Percentiles rank a stretch among this genome's conserved stretches.
Evolutionary conservation across 53 echinoderm and acorn worm genomes (phyloP).

Genomic region (Pentamera pediparva): DNA sequence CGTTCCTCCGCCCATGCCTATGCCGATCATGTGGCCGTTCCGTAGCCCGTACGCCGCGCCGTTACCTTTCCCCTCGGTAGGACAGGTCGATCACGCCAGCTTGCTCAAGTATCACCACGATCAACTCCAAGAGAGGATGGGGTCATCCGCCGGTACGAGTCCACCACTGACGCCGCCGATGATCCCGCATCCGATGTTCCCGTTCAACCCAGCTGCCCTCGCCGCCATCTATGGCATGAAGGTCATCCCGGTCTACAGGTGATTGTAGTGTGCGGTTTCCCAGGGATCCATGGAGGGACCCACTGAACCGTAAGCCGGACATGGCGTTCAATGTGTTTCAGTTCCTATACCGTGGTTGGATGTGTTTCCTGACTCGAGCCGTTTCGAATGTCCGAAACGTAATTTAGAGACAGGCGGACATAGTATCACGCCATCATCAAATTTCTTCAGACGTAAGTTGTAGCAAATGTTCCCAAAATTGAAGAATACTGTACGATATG

Average conservation of each 20-base stretch:
- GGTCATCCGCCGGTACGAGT: neutral
- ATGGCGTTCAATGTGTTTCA: too few relatives aligned
- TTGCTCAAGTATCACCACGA: neutral
- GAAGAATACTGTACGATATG: too few relatives aligned
- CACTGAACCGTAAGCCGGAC: too few relatives aligned
- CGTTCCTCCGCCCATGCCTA: too few relatives aligned
- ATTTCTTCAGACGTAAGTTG: too few relatives aligned
- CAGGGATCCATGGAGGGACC: neutral
- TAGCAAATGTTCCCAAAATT: too few relatives aligned
- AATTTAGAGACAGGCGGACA: too few relatives aligned
- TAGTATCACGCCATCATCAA: too few relatives aligned
- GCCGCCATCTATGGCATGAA: neutral
- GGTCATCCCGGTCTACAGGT: neutral
- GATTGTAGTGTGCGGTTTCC: neutral
- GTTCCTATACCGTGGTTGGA: too few relatives aligned
- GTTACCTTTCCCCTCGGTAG: neutral
- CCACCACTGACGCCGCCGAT: neutral
- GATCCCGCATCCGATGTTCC: neutral
- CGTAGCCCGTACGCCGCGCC: neutral
- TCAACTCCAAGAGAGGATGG: neutral
- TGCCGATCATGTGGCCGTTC: neutral
- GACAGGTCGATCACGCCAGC: neutral
- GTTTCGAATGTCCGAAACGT: too few relatives aligned
- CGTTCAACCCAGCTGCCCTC: neutral
- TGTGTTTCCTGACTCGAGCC: too few relatives aligned